Percentiles rank a stretch among this genome's conserved stretches.
phyloP scores from a whole-genome alignment of 2,113 vertebrate species.

The Ariopsis seemanni region DNA sequence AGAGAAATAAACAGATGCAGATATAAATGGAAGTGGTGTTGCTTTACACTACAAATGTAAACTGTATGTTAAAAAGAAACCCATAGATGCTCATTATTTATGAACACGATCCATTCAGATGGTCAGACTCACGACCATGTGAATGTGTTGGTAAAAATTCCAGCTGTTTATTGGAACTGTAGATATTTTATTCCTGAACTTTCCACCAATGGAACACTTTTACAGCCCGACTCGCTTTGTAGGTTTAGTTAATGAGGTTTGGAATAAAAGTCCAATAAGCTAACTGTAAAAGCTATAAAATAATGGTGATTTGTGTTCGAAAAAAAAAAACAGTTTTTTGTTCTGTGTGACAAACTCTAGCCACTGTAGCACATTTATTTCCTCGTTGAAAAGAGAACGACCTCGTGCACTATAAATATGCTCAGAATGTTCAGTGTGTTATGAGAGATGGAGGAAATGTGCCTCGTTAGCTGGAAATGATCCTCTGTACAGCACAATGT shows the following conservation, averaged over 20 bases:
- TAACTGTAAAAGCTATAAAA: neutral
- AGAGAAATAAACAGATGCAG: neutral
- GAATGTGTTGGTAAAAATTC: neutral
- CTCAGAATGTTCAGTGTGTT: constrained; percentile 26
- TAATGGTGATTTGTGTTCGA: neutral
- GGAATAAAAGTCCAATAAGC: neutral
- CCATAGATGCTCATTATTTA: no score
- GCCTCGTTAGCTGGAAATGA: constrained; percentile 47
- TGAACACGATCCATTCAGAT: no score
- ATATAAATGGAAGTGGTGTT: neutral
- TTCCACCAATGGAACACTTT: neutral
- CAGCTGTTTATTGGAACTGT: neutral
- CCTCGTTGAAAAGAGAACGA: neutral
- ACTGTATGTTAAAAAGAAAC: no score
- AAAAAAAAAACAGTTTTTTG: no score
- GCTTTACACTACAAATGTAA: no score
- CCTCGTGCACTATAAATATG: constrained; percentile 29
- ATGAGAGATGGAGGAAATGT: constrained; percentile 37
- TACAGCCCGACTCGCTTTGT: neutral
- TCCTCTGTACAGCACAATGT: constrained; percentile 23
- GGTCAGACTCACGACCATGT: neutral
- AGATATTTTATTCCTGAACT: neutral
- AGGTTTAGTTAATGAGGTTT: neutral
- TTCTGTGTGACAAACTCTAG: neutral
- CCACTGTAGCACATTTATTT: neutral